Evolutionary conservation across 2,113 vertebrate species (phyloP).

Genomic region (Tympanuchus pallidicinctus): DNA sequence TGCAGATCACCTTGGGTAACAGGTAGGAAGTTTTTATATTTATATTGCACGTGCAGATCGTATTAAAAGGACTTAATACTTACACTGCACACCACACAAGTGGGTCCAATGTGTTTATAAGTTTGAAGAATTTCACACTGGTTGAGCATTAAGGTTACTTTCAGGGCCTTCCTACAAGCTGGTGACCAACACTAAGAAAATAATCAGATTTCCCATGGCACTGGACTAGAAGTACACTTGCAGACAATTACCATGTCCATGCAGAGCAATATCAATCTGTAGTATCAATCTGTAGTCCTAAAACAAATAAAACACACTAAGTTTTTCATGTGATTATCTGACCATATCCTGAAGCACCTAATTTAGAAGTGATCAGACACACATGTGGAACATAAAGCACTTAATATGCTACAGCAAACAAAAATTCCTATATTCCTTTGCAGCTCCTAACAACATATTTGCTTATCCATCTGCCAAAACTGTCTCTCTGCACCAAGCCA

Average conservation of each 20-base stretch:
- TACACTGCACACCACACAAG: background rate
- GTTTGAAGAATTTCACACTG: background rate
- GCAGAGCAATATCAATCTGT: background rate
- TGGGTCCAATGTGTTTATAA: background rate
- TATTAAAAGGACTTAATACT: background rate
- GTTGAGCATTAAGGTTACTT: background rate
- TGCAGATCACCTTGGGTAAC: background rate
- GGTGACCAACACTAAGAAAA: background rate
- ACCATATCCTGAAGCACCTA: background rate
- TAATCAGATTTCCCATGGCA: background rate
- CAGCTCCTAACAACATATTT: background rate
- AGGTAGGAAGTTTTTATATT: background rate
- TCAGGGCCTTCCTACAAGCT: background rate
- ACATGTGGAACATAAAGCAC: background rate
- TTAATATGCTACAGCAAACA: background rate
- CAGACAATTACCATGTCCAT: background rate
- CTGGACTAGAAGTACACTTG: background rate
- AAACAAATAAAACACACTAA: background rate
- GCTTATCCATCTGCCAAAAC: background rate
- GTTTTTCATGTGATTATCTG: slow-evolving; percentile 13
- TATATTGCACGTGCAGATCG: background rate
- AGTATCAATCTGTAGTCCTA: background rate
- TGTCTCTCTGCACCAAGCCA: background rate
- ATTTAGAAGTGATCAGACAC: background rate
- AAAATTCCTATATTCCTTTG: background rate